Conservation (phyloP, 23 tunicate species). For the Styela plicata region DNA sequence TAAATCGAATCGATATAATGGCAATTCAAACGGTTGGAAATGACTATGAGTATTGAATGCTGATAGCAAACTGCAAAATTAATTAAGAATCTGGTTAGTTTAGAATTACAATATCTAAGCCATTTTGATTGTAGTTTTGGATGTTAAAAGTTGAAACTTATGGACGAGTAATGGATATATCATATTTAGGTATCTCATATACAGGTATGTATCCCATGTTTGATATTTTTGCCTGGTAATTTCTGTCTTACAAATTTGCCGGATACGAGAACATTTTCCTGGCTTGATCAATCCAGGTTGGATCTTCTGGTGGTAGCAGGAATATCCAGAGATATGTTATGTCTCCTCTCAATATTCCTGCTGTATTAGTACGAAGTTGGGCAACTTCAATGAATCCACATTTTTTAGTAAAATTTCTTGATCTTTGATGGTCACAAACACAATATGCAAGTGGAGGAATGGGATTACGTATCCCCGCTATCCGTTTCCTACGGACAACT, state of each 20-base stretch:
- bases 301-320: conserved; percentile 21
- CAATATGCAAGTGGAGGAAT: conserved; percentile 5
- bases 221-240: neutral
- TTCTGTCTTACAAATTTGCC: neutral
- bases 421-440: neutral
- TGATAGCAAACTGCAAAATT: too few relatives aligned
- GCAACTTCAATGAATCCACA: conserved; percentile 26
- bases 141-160: too few relatives aligned
- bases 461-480: neutral
- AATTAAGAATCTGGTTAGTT: too few relatives aligned
- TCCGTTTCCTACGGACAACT: neutral
- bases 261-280: conserved; percentile 4
- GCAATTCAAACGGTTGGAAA: too few relatives aligned
- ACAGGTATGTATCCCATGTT: too few relatives aligned
- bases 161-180: too few relatives aligned
- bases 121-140: too few relatives aligned
- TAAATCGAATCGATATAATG: too few relatives aligned
- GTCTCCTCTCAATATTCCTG: neutral
- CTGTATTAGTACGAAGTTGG: neutral
- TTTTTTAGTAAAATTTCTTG: conserved; percentile 21
- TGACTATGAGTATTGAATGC: too few relatives aligned
- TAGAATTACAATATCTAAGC: too few relatives aligned
- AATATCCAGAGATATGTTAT: conserved; percentile 12
- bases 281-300: conserved; percentile 16
- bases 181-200: too few relatives aligned